Evolutionary conservation across 1,140 invertebrate species (phyloP), one percentile per base, ranked within the genome.

Genomic region (Drosophila asahinai): DNA sequence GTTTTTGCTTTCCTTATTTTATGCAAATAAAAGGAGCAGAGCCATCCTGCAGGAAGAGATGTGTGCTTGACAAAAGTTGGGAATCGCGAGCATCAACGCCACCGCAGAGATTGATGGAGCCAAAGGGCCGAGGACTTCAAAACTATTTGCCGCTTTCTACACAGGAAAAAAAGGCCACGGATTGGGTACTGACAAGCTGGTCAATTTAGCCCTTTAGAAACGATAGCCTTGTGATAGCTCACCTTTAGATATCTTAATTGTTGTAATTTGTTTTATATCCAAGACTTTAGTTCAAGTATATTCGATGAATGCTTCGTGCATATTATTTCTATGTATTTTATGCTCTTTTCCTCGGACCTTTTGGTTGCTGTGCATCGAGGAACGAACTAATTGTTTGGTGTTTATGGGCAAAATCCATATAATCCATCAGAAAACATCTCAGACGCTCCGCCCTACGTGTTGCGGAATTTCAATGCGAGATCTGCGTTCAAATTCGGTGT

Each of bases 371-470:
- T 68, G 54, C 58, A 59, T 60, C 3, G 30, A 49, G 27, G 9
- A 5, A 3, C 27, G 3, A 42, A 45, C 43, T 58, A 77, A 75
- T 79, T 72, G 52, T 73, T 60, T 66, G 17, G 40, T 61, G 54
- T 92, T 91, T 92, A 91, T 91, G 90, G 60, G 77, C 90, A 86
- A 91, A 92, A 86, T 91, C 82, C 82, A 90, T 83, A 92, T 91
- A 91, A 91, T 91, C 90, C 90, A 91, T 92, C 89, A 91, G 79
- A 83, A 62, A 86, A 90, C 70, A 83, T 86, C 89, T 91, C 89
- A 92, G 84, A 91, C 86, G 76, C 42, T 64, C 58, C 43, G 58
- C 52, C 45, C 76, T 83, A 89, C 89, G 89, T 91, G 89, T 86
- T 80, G 55, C 48, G 66, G 89, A 92, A 91, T 91, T 83, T 79